A percentile compares a stretch with the other conserved stretches of the same genome.
These are phyloP conservation scores for Carettochelys insculpta DNA, from an alignment of 2,113 vertebrate genomes.

Conservation along the genomic window DNA sequence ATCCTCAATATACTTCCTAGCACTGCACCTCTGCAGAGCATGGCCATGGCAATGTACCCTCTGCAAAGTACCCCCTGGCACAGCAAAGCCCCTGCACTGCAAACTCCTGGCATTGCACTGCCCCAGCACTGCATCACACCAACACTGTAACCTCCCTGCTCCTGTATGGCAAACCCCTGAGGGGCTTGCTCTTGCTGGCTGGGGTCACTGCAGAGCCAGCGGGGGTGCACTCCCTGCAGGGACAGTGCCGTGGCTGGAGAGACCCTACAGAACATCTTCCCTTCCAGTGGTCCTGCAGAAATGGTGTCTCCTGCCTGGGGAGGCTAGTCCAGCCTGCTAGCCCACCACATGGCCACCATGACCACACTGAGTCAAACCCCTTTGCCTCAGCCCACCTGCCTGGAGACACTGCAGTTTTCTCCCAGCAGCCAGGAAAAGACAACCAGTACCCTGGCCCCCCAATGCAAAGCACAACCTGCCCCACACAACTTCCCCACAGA, in stretches of 20 bases:
- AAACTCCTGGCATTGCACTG: background rate
- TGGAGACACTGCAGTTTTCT: background rate
- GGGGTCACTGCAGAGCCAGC: background rate
- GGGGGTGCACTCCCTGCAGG: background rate
- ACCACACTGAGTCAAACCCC: too few relatives aligned
- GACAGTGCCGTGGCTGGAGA: background rate
- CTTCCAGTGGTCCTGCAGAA: background rate
- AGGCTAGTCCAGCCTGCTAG: background rate
- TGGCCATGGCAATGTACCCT: too few relatives aligned
- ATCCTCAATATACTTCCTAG: too few relatives aligned
- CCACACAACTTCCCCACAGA: background rate
- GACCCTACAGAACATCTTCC: too few relatives aligned
- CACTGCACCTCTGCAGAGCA: too few relatives aligned
- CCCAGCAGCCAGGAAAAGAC: background rate
- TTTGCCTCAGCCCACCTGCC: background rate
- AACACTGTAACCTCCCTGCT: background rate
- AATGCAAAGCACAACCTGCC: background rate
- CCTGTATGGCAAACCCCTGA: background rate
- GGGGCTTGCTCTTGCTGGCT: background rate
- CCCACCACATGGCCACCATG: background rate
- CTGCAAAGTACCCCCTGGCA: rapidly evolving
- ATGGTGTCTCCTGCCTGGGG: background rate
- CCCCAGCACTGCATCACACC: background rate
- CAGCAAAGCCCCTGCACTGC: background rate
- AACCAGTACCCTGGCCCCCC: constrained; percentile 13